These are phyloP conservation scores for Solenopsis invicta DNA, from an alignment of 1,140 invertebrate species.

Conservation along the genomic window DNA sequence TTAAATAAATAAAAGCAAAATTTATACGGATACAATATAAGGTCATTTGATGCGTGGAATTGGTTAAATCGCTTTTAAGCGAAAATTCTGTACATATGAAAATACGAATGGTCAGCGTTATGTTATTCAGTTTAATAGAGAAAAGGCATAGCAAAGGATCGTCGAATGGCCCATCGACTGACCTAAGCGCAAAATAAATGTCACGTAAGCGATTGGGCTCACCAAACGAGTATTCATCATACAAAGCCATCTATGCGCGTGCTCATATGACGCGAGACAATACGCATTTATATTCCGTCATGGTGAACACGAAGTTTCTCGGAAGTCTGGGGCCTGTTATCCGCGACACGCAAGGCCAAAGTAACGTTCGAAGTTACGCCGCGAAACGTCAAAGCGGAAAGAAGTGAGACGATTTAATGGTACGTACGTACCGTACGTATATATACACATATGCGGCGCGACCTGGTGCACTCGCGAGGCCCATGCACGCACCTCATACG, in stretches of 20 bases:
- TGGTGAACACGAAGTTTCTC: slow-evolving; percentile 53
- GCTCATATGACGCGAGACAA: slow-evolving; percentile 11
- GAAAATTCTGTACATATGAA: neutral
- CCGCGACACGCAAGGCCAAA: slow-evolving; percentile 48
- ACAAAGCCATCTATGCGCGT: neutral
- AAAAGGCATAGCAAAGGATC: neutral
- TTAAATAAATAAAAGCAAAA: neutral
- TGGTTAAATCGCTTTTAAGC: neutral
- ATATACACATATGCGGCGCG: neutral
- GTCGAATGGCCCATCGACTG: neutral
- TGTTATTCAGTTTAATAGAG: neutral
- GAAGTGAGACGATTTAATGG: slow-evolving; percentile 42
- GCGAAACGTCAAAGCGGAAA: slow-evolving; percentile 33
- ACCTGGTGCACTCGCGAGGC: neutral
- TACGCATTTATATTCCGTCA: slow-evolving; percentile 11
- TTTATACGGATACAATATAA: neutral
- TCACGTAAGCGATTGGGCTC: slow-evolving; percentile 26
- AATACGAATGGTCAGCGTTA: neutral
- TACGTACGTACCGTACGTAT: slow-evolving; percentile 11
- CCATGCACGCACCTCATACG: slow-evolving; percentile 41
- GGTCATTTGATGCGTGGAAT: neutral
- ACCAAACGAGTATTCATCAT: neutral
- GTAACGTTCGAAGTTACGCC: slow-evolving; percentile 43
- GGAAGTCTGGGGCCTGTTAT: slow-evolving; percentile 49
- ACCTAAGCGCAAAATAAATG: slow-evolving; percentile 11